Base-by-base conservation (phyloP, 2,888 invertebrate species). In the Cryptophagus acutangulus region DNA sequence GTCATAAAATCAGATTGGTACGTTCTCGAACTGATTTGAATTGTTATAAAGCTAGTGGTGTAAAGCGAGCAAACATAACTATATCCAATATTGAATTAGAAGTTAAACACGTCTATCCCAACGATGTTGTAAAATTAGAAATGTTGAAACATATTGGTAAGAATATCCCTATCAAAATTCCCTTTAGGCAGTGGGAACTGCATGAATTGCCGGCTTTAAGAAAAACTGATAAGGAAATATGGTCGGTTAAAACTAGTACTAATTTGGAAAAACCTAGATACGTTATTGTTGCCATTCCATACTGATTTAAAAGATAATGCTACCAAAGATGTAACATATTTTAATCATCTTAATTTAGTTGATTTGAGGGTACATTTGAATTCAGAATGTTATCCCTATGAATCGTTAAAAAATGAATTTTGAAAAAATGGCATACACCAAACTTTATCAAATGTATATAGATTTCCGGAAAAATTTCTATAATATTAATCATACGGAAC, bases 181-280 rank as follows among this genome's bases (percentile, higher is more conserved):
- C 44, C 8, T 46, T 43, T 30, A 31, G 46, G 40, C 39, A 44
- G 31, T 50, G 45, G 45, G 43, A 49, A 33, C 13, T 49, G 17
- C 33, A 41, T 34, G 49, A 48, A 42, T 29, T 43, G 2, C 49
- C 49, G 1, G 2, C 40, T 1, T 16, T 48, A 9, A 42, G 41
- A 18, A 4, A 12, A n/a, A 36, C 28, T n/a, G 18, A 41, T 4
- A 40, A 17, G 16, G 45, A 48, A 39, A 40, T 43, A 18, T 48
- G 45, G 43, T 16, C 41, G 2, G 41, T 45, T 15, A 47, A 46
- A 28, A 47, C 45, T 1, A 36, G 37, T n/a, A 10, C 38, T n/a
- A 13, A 29, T 12, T 29, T 49, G 8, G 44, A 46, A 36, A 16
- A 41, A 10, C 44, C 46, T 18, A 40, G 46, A 30, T 44, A 30